Evolutionary conservation across 2,113 vertebrate species (phyloP).

Genomic region (Callorhinus ursinus): DNA sequence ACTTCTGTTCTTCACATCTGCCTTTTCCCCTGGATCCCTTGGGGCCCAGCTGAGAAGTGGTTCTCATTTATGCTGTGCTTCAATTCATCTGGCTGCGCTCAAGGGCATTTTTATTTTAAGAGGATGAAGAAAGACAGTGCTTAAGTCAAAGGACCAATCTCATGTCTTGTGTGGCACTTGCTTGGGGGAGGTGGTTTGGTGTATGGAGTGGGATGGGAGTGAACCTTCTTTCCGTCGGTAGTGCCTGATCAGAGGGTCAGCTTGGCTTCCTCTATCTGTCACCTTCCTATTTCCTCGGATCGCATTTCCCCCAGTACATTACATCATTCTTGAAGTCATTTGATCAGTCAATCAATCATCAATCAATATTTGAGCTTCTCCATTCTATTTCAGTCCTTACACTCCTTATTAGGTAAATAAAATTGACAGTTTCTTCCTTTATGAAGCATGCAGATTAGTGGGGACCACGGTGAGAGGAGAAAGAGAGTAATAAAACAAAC

Average conservation of each 20-base stretch:
- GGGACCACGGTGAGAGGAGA: not conserved
- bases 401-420: not conserved
- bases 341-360: not conserved
- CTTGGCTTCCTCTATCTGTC: not conserved
- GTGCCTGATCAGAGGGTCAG: not conserved
- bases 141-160: not conserved
- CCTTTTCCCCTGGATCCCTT: not conserved
- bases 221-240: not conserved
- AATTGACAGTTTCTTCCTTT: not conserved
- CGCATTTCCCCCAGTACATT: not conserved
- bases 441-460: not conserved
- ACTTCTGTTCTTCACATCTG: not conserved
- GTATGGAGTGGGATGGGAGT: rapidly evolving
- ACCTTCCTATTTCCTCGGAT: not conserved
- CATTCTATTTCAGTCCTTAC: not conserved
- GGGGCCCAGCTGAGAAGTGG: not conserved
- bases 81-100: not conserved
- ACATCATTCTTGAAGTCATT: not conserved
- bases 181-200: not conserved
- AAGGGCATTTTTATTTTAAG: not conserved
- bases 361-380: constrained; percentile 3
- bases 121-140: not conserved
- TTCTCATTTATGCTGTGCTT: not conserved
- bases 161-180: not conserved
- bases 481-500: not conserved